These are phyloP conservation scores for Kryptolebias ocellatus DNA, from an alignment of 2,797 vertebrate species.

Conservation along the genomic window DNA sequence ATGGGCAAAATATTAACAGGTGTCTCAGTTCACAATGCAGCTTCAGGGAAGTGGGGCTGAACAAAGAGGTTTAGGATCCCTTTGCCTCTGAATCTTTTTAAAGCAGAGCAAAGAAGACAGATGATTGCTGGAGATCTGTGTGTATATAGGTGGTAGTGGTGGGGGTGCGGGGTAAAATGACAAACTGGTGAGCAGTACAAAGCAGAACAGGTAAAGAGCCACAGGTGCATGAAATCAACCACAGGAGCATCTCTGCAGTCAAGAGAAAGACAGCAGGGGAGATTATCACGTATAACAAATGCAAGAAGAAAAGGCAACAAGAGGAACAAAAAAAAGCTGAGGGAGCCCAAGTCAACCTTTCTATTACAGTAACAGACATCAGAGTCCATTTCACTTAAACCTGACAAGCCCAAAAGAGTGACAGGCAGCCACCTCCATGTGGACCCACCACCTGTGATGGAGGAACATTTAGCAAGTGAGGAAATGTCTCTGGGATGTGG, in stretches of 20 bases:
- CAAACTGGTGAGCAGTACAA: not conserved
- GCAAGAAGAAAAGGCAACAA: too few species aligned
- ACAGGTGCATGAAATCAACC: constrained; percentile 1
- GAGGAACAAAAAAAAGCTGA: too few species aligned
- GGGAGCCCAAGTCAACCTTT: too few species aligned
- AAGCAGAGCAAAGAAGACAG: not conserved
- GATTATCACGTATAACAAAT: not conserved
- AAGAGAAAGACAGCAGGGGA: not conserved
- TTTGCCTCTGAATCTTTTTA: not conserved
- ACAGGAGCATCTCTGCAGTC: not conserved
- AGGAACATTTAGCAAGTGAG: too few species aligned
- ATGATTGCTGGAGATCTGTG: not conserved
- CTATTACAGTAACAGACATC: too few species aligned
- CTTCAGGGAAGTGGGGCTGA: not conserved
- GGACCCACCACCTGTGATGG: too few species aligned
- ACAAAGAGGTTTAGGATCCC: not conserved
- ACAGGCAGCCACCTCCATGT: too few species aligned
- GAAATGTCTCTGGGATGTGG: too few species aligned
- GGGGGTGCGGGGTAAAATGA: not conserved
- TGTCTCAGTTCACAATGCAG: not conserved
- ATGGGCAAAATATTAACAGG: too few species aligned
- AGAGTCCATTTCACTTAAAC: too few species aligned
- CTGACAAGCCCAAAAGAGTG: too few species aligned
- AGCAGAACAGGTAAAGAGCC: not conserved
- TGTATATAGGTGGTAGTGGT: too few species aligned